Conservation (phyloP, 2,797 vertebrate species). For the Ctenopoma kingsleyae region DNA sequence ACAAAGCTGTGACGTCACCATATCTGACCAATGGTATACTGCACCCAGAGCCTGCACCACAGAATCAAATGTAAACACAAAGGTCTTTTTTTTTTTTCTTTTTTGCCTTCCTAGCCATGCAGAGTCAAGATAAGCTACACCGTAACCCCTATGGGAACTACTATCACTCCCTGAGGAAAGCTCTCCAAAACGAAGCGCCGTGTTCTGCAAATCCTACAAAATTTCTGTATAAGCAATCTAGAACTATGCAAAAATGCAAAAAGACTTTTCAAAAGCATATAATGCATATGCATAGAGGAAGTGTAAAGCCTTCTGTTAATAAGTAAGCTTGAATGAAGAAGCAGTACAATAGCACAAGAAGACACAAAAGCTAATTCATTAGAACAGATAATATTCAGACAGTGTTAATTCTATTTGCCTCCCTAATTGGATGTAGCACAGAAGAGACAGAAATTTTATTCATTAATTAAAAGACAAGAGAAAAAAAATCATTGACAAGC, state of each 20-base stretch:
- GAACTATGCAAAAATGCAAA: conserved; percentile 58
- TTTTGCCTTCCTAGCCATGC: conserved; percentile 67
- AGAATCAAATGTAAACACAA: conserved; percentile 76
- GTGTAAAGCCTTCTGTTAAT: conserved; percentile 63
- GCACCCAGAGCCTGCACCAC: conserved; percentile 64
- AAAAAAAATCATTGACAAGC: conserved; percentile 63
- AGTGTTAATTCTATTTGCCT: conserved; percentile 82
- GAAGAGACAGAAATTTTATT: conserved; percentile 75
- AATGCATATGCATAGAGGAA: conserved; percentile 65
- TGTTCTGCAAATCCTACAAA: conserved; percentile 49
- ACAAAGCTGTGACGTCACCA: conserved; percentile 78
- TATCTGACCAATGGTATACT: conserved; percentile 74
- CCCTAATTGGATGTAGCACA: conserved; percentile 81
- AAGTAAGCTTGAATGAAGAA: conserved; percentile 67
- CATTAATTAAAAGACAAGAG: conserved; percentile 83
- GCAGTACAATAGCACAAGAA: conserved; percentile 62
- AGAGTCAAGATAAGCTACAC: conserved; percentile 73
- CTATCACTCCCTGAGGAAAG: conserved; percentile 78
- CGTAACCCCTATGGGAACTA: conserved; percentile 77
- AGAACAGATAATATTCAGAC: conserved; percentile 84
- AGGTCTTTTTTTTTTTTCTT: conserved; percentile 24
- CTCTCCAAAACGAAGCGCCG: conserved; percentile 76
- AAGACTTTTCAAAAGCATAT: conserved; percentile 41
- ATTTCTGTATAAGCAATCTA: conserved; percentile 54
- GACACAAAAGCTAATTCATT: conserved; percentile 83